phyloP scores from a whole-genome alignment of 1,140 invertebrate species.

The Brachionus asplanchnoidis region DNA sequence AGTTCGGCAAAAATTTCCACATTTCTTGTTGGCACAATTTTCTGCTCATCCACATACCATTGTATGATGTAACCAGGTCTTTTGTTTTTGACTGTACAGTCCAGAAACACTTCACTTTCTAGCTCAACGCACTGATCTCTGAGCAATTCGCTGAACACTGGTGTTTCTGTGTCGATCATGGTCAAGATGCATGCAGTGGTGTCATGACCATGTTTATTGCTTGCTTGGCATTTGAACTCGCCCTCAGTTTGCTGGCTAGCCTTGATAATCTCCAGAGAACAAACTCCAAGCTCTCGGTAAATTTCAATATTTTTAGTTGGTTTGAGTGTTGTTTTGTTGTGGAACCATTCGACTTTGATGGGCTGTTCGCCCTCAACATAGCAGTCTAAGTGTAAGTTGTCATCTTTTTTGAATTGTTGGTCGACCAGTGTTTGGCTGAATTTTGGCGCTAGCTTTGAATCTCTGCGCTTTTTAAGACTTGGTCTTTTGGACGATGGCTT shows the following conservation, averaged over 20 bases:
- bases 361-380: slow-evolving; percentile 37
- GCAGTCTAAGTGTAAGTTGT: slow-evolving; percentile 35
- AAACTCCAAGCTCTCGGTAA: slow-evolving; percentile 11
- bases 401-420: background rate
- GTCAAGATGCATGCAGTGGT: background rate
- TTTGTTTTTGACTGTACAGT: slow-evolving; percentile 15
- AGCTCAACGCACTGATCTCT: background rate
- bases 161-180: background rate
- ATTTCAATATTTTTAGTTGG: slow-evolving; percentile 34
- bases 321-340: background rate
- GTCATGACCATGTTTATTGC: slow-evolving; percentile 18
- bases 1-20: slow-evolving; percentile 26
- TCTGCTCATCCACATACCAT: background rate
- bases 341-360: background rate
- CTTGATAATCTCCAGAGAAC: slow-evolving; percentile 16
- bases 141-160: background rate
- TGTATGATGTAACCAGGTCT: background rate
- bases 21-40: background rate
- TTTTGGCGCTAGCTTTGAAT: slow-evolving; percentile 16
- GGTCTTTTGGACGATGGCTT: background rate
- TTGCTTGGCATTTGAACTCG: slow-evolving; percentile 27
- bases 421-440: background rate
- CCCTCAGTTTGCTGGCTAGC: background rate
- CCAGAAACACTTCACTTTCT: background rate
- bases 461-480: slow-evolving; percentile 3